Conservation (phyloP, 1,140 invertebrate genomes). For the Bombus sylvicola region DNA sequence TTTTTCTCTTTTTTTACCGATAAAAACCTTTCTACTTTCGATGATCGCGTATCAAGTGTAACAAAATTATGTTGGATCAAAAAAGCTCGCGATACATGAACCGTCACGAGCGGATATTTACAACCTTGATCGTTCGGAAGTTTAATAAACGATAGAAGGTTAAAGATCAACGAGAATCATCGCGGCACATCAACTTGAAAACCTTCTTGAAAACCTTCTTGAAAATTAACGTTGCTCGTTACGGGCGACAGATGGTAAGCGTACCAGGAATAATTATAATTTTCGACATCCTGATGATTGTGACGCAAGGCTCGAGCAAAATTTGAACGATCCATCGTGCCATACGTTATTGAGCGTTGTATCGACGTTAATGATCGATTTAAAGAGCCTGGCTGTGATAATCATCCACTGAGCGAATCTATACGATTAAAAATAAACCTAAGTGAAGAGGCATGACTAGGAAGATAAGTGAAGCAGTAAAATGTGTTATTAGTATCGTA, state of each 20-base stretch:
- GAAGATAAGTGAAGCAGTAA: not conserved
- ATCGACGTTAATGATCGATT: slow-evolving; percentile 6
- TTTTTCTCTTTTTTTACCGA: too few species aligned
- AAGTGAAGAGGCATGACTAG: not conserved
- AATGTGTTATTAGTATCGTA: not conserved
- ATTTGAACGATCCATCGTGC: not conserved
- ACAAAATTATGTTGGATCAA: too few species aligned
- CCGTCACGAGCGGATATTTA: not conserved
- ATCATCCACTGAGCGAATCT: not conserved
- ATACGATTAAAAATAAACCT: not conserved
- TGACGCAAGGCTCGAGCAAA: not conserved
- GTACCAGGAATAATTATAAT: not conserved
- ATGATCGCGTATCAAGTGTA: too few species aligned
- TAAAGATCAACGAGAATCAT: not conserved
- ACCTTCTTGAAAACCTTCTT: not conserved
- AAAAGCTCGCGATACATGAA: too few species aligned
- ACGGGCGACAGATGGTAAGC: not conserved
- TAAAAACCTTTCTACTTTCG: too few species aligned
- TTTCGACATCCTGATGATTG: not conserved
- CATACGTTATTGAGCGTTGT: not conserved
- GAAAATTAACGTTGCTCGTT: not conserved
- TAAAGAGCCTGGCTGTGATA: not conserved
- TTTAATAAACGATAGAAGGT: not conserved
- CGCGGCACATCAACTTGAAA: not conserved
- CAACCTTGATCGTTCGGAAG: not conserved